Conservation (phyloP, 2,797 vertebrate species). For the Dendrocincla tyrannina region DNA sequence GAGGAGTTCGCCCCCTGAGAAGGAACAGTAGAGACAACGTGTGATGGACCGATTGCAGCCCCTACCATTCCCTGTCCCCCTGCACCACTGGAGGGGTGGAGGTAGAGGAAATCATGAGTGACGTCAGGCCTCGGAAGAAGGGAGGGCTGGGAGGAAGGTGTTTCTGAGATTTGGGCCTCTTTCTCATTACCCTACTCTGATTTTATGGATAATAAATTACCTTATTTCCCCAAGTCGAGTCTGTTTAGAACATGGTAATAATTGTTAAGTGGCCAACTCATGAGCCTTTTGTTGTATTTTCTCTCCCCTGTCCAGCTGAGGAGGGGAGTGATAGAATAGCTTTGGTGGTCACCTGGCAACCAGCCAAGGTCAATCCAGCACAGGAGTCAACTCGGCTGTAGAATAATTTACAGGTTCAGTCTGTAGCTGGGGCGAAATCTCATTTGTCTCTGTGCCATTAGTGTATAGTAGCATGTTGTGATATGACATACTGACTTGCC, state of each 20-base stretch:
- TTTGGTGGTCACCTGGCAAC: background rate
- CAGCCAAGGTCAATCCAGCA: background rate
- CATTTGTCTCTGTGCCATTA: background rate
- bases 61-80: background rate
- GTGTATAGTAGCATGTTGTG: background rate
- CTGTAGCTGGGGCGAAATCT: background rate
- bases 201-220: background rate
- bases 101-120: background rate
- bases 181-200: background rate
- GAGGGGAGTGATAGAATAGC: background rate
- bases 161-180: background rate
- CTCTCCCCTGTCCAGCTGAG: background rate
- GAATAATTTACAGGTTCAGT: background rate
- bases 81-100: background rate
- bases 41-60: background rate
- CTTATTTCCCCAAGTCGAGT: background rate
- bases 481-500: too few relatives aligned
- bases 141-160: fast-evolving
- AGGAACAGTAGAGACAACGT: background rate
- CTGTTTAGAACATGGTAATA: background rate
- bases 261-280: background rate
- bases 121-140: background rate
- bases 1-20: background rate
- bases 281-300: background rate
- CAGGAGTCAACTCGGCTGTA: background rate